Conservation (phyloP, 2,113 vertebrate genomes). For the Lepus americanus region DNA sequence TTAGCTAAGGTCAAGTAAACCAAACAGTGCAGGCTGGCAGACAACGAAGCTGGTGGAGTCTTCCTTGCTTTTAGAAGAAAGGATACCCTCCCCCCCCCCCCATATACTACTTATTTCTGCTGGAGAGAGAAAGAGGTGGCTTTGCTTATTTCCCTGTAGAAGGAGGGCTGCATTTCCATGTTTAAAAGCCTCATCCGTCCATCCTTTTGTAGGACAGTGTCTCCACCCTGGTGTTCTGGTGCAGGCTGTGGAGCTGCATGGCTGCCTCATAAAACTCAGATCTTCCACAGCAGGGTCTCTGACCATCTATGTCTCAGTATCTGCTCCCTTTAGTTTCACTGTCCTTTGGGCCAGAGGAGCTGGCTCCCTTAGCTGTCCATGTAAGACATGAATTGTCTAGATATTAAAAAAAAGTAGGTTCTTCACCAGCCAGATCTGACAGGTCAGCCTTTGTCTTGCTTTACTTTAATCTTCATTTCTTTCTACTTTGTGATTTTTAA, state of each 20-base stretch:
- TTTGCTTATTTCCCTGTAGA: neutral
- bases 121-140: neutral
- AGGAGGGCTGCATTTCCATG: neutral
- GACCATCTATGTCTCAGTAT: no score
- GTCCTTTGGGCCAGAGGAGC: neutral
- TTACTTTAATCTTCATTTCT: neutral
- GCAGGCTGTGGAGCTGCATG: neutral
- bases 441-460: neutral
- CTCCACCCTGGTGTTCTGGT: neutral
- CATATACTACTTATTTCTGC: neutral
- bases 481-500: neutral
- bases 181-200: neutral
- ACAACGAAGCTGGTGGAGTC: neutral
- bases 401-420: neutral
- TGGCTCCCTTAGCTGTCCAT: neutral
- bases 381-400: neutral
- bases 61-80: constrained; percentile 6
- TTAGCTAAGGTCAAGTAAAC: neutral
- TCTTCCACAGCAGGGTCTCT: neutral
- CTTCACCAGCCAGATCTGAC: neutral
- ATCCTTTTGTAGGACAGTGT: neutral
- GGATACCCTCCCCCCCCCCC: neutral
- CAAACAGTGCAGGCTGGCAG: neutral
- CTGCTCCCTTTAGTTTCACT: neutral
- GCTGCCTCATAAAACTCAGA: neutral